Percentiles rank a stretch among this genome's conserved stretches.
phyloP scores from a whole-genome alignment of 1,140 invertebrate genomes.

The Drosophila nebulosa region DNA sequence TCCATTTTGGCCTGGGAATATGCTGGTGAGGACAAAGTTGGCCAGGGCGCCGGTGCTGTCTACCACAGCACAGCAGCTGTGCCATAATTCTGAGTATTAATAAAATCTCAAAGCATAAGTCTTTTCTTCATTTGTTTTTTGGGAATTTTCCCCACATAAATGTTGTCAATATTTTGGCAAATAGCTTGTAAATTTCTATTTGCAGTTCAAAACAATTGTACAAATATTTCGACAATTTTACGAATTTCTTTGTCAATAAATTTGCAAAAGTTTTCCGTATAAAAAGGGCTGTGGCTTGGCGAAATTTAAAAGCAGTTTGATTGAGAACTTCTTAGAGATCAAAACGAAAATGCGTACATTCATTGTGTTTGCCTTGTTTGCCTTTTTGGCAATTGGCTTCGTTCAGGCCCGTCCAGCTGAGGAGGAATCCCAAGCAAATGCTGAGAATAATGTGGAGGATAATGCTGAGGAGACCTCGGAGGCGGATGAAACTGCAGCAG shows the following conservation, averaged over 20 bases:
- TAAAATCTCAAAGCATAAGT: not conserved
- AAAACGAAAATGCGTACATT: conserved; percentile 4
- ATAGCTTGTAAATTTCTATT: not conserved
- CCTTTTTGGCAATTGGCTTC: not conserved
- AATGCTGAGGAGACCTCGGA: not conserved
- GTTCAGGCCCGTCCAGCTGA: not conserved
- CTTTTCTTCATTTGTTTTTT: not conserved
- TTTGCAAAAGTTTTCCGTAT: not conserved
- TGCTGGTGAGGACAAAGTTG: no score
- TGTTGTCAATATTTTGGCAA: not conserved
- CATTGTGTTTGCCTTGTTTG: not conserved
- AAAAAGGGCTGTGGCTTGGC: not conserved
- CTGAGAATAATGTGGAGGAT: not conserved
- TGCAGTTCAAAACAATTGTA: conserved; percentile 6
- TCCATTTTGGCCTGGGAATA: no score
- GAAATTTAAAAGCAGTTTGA: not conserved
- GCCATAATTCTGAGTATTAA: no score
- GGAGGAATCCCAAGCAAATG: not conserved
- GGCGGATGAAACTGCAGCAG: not conserved
- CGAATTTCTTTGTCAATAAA: not conserved
- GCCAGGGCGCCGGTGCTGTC: no score
- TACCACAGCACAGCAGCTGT: no score
- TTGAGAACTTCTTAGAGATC: not conserved
- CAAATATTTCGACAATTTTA: not conserved
- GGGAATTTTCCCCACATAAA: not conserved